Percentiles rank a stretch among this genome's conserved stretches.
Conservation (phyloP, 92 coral and sea anemone species). For the Scolanthus callimorphus region DNA sequence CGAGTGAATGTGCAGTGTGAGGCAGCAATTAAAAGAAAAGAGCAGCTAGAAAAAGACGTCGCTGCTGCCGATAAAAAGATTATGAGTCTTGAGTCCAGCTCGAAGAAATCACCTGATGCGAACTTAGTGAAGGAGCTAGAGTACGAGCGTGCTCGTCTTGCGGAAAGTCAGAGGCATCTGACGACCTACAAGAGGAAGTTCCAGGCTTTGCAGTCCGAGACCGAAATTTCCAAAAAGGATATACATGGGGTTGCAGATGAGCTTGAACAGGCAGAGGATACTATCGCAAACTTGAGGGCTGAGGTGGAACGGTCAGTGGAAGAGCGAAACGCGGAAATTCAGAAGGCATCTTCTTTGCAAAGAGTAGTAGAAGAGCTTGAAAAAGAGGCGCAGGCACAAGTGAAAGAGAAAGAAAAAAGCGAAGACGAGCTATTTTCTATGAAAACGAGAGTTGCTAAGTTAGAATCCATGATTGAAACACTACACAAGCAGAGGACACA, state of each 20-base stretch:
- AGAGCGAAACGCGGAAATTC: constrained; percentile 43
- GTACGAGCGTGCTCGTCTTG: constrained; percentile 44
- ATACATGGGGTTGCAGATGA: constrained; percentile 57
- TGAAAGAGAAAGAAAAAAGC: constrained; percentile 58
- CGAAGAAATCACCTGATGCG: constrained; percentile 38
- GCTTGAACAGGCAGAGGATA: constrained; percentile 66
- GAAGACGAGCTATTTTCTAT: constrained; percentile 67
- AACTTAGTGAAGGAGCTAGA: constrained; percentile 47
- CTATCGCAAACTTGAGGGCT: constrained; percentile 40
- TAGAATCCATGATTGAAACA: constrained; percentile 77
- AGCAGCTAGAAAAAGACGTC: constrained; percentile 63
- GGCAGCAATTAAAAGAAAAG: constrained; percentile 53
- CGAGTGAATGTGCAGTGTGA: constrained; percentile 29
- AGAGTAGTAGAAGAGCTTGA: constrained; percentile 69
- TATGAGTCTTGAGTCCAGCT: constrained; percentile 29
- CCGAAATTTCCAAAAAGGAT: constrained; percentile 57
- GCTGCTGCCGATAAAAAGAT: constrained; percentile 36
- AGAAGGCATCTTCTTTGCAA: constrained; percentile 31
- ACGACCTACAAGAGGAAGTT: constrained; percentile 44
- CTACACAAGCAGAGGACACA: constrained; percentile 63
- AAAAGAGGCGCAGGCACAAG: constrained; percentile 49
- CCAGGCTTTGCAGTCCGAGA: constrained; percentile 52
- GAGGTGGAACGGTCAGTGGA: constrained; percentile 71
- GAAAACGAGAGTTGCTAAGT: constrained; percentile 59
- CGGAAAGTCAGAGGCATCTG: constrained; percentile 54